phyloP scores from a whole-genome alignment of 1,140 invertebrate species.

The Lepidostoma basale region DNA sequence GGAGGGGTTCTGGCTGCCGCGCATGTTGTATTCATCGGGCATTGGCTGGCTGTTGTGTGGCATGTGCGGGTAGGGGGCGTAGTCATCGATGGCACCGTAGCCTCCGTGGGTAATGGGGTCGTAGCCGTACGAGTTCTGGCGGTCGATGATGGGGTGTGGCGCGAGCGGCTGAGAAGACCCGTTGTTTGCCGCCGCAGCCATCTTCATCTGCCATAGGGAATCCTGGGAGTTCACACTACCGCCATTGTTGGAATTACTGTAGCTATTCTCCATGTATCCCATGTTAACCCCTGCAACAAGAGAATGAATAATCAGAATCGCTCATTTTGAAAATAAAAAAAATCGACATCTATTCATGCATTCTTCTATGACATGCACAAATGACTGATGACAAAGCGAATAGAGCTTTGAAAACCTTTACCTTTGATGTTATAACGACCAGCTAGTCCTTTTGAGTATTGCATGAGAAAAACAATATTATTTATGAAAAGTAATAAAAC shows the following conservation, averaged over 20 bases:
- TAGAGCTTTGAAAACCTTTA: constrained; percentile 47
- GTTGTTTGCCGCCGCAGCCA: constrained; percentile 73
- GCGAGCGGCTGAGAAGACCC: constrained; percentile 62
- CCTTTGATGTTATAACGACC: constrained; percentile 52
- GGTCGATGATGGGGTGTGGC: constrained; percentile 63
- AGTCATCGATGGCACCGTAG: constrained; percentile 84
- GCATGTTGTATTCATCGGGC: constrained; percentile 70
- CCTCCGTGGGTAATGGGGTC: constrained; percentile 80
- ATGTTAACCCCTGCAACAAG: constrained; percentile 75
- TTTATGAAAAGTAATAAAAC: constrained; percentile 28
- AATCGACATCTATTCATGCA: not conserved
- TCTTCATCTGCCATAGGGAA: constrained; percentile 93
- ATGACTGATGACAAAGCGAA: constrained; percentile 43
- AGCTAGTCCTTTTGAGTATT: constrained; percentile 55
- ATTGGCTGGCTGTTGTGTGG: constrained; percentile 68
- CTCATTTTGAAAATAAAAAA: not conserved
- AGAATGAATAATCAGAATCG: not conserved
- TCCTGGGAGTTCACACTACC: constrained; percentile 93
- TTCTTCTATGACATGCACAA: constrained; percentile 41
- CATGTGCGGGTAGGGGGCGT: constrained; percentile 81
- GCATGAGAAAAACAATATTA: constrained; percentile 51
- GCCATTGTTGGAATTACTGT: constrained; percentile 90
- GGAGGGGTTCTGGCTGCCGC: constrained; percentile 78
- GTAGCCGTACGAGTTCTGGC: constrained; percentile 72
- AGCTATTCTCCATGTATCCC: constrained; percentile 89